Evolutionary conservation across 1,140 invertebrate species (phyloP), one percentile per base, ranked within the genome.

Genomic region (Mamestra configurata): DNA sequence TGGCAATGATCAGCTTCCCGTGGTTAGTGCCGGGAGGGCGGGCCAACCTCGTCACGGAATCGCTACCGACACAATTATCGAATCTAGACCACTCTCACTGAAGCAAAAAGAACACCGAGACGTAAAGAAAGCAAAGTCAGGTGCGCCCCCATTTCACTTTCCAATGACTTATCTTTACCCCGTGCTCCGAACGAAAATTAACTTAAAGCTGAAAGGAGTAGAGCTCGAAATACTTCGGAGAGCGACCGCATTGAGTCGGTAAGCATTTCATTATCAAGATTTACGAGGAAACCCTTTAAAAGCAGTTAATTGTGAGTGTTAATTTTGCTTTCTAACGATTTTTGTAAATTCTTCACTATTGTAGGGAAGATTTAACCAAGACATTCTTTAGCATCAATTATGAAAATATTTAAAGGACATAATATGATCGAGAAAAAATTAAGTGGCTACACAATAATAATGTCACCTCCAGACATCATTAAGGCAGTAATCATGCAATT

Each of bases 61-160:
- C 87, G 90, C 92, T 92, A 94, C 92, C 91, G 88, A 86, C 90
- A 89, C 90, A 92, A 94, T 93, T 93, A 94, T 92, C 88, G 88
- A 88, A 93, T 93, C 89, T 93, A 92, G 93, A 93, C 88, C 93
- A 94, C 93, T 94, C 93, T 94, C 93, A 92, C 93, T 94, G 90
- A 89, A 90, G 92, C 92, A 94, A 94, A 94, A 94, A 94, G 91
- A 93, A 90, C 89, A 88, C 80, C 92, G 92, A 86, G 89, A 92
- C 87, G 87, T 86, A 93, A 93, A 92, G 91, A 93, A 93, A 93
- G 89, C 90, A 91, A 86, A 89, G 89, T 92, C 91, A 93, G 92
- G 92, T 93, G 91, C 92, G 90, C 85, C 89, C 93, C 88, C 91
- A 92, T 94, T 94, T 94, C 92, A 93, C 93, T 93, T 93, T 93